These are phyloP conservation scores for Sebastes itinus DNA, from an alignment of 2,797 vertebrate species.

Conservation along the genomic window DNA sequence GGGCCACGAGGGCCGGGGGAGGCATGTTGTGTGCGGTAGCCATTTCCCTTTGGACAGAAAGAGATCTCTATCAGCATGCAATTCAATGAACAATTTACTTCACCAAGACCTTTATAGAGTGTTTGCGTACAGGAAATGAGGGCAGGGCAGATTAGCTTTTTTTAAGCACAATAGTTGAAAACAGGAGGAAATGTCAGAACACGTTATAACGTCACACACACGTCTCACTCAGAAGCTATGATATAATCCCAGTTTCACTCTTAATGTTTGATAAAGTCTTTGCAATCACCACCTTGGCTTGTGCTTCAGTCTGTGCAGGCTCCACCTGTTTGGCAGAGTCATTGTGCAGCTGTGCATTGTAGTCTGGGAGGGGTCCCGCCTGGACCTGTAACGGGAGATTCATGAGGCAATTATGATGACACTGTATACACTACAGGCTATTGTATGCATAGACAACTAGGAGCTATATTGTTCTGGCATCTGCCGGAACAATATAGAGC, in stretches of 20 bases:
- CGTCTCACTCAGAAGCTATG: background rate
- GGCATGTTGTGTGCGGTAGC: constrained; percentile 80
- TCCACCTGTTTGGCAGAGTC: constrained; percentile 81
- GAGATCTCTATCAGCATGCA: constrained; percentile 38
- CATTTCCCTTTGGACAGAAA: constrained; percentile 76
- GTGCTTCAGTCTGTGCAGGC: constrained; percentile 81
- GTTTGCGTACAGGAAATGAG: constrained; percentile 53
- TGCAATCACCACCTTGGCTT: constrained; percentile 80
- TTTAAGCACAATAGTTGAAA: constrained; percentile 39
- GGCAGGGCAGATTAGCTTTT: constrained; percentile 47
- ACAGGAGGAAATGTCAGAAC: constrained; percentile 49
- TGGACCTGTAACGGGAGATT: constrained; percentile 75
- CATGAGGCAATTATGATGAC: constrained; percentile 58
- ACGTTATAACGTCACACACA: background rate
- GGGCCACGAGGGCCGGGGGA: constrained; percentile 78
- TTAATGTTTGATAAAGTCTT: background rate
- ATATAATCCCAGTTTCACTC: background rate
- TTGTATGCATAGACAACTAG: constrained; percentile 32
- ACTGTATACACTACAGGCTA: constrained; percentile 34
- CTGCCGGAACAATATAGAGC: constrained; percentile 39
- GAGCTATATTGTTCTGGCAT: constrained; percentile 28
- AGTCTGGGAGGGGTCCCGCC: constrained; percentile 82
- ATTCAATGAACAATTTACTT: constrained; percentile 11
- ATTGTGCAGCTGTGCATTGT: constrained; percentile 80
- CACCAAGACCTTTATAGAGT: constrained; percentile 41